A percentile compares a stretch with the other conserved stretches of the same genome.
Conservation (phyloP, 2,113 vertebrate genomes). For the Piprites chloris region DNA sequence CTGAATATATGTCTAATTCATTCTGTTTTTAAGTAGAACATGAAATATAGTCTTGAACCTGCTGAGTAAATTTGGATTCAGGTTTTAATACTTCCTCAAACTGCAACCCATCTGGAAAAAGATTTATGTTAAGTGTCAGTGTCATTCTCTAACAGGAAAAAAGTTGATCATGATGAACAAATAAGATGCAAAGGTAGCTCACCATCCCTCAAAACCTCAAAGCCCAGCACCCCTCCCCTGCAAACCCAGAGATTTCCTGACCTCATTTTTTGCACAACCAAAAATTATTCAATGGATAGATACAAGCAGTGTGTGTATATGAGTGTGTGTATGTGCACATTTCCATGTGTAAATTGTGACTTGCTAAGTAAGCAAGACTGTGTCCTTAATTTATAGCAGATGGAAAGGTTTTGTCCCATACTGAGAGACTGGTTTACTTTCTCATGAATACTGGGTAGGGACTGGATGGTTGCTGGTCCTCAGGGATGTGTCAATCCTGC, state of each 20-base stretch:
- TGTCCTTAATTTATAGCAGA: not conserved
- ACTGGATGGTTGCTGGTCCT: not conserved
- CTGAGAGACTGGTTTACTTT: not conserved
- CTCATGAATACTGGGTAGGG: not conserved
- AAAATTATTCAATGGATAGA: not conserved
- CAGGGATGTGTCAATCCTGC: not conserved
- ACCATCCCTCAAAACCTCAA: not conserved
- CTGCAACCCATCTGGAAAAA: not conserved
- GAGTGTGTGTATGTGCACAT: not conserved
- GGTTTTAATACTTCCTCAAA: slow-evolving; percentile 21
- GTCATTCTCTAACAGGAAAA: slow-evolving; percentile 5
- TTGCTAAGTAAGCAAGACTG: not conserved
- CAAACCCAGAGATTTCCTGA: not conserved
- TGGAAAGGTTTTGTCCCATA: not conserved
- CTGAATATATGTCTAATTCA: not conserved
- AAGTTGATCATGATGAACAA: not conserved
- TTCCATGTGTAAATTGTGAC: not conserved
- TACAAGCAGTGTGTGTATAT: not conserved
- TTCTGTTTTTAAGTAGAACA: not conserved
- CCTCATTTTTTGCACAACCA: not conserved
- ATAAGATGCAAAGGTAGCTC: not conserved
- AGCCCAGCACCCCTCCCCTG: not conserved
- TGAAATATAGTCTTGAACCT: not conserved
- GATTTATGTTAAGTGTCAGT: not conserved
- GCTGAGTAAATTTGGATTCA: not conserved